These are phyloP conservation scores for Oryctes rhinoceros DNA, from an alignment of 1,140 invertebrate species.

Conservation along the genomic window DNA sequence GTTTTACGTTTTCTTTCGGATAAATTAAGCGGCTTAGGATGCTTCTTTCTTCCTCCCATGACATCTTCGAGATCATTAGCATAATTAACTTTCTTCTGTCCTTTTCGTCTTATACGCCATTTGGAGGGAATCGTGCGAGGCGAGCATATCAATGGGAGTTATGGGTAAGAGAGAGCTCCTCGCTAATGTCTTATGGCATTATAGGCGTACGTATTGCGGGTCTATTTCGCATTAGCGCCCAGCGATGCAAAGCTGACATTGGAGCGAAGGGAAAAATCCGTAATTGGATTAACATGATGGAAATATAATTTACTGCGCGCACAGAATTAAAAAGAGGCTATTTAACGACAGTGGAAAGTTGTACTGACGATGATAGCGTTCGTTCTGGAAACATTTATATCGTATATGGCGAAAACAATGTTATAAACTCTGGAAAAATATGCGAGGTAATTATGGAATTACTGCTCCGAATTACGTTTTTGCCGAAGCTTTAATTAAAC, in stretches of 20 bases:
- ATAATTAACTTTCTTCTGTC: conserved; percentile 34
- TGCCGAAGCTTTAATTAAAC: too few relatives aligned
- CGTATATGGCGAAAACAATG: too few relatives aligned
- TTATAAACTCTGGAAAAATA: too few relatives aligned
- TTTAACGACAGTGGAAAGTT: too few relatives aligned
- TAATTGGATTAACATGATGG: neutral
- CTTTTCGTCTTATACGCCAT: neutral
- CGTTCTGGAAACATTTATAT: too few relatives aligned
- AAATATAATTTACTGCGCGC: too few relatives aligned
- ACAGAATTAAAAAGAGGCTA: too few relatives aligned
- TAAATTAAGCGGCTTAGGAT: neutral
- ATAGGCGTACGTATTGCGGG: neutral
- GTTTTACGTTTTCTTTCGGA: conserved; percentile 27
- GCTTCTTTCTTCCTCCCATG: neutral
- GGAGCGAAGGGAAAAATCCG: neutral
- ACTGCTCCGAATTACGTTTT: too few relatives aligned
- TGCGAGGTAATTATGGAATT: too few relatives aligned
- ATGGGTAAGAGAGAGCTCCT: neutral
- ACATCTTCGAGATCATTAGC: conserved; percentile 26
- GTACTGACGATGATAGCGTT: too few relatives aligned
- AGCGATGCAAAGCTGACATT: neutral
- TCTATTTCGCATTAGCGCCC: neutral
- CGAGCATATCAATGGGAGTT: conserved; percentile 9
- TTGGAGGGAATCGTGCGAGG: neutral
- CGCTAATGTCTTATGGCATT: conserved; percentile 8